Conservation (phyloP, 2,113 vertebrate genomes). For the Epinephelus moara region DNA sequence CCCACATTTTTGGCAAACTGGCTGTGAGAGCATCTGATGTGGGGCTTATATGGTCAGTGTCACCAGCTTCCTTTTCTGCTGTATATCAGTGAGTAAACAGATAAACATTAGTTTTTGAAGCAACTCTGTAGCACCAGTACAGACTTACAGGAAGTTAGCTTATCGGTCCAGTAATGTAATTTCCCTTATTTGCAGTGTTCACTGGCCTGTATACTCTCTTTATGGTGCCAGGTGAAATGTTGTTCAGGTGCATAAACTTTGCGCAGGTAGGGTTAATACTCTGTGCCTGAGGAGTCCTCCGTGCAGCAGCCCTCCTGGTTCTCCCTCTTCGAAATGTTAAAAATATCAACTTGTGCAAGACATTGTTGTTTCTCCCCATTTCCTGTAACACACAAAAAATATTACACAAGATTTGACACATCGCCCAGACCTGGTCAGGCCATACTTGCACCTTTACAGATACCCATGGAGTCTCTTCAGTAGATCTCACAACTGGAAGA, state of each 20-base stretch:
- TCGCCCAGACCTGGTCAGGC: neutral
- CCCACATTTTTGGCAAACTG: neutral
- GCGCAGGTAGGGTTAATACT: neutral
- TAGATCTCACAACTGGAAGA: constrained; percentile 8
- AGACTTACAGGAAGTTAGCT: neutral
- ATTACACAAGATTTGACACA: neutral
- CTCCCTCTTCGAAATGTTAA: neutral
- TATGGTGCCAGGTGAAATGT: constrained; percentile 1
- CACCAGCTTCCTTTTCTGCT: neutral
- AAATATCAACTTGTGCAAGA: neutral
- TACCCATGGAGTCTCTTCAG: neutral
- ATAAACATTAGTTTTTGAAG: neutral
- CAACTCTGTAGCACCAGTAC: neutral
- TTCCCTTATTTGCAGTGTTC: neutral
- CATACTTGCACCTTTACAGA: neutral
- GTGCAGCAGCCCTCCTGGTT: neutral
- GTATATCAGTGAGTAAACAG: neutral
- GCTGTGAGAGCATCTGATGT: neutral
- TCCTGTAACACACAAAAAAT: neutral
- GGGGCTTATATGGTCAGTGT: neutral
- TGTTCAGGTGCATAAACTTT: neutral
- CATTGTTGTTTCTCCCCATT: neutral
- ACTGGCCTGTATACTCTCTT: neutral
- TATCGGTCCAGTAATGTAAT: neutral
- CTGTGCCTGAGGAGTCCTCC: neutral